A percentile compares a stretch with the other conserved stretches of the same genome.
phyloP scores from a whole-genome alignment of 2,797 vertebrate genomes.

The Coreius guichenoti region DNA sequence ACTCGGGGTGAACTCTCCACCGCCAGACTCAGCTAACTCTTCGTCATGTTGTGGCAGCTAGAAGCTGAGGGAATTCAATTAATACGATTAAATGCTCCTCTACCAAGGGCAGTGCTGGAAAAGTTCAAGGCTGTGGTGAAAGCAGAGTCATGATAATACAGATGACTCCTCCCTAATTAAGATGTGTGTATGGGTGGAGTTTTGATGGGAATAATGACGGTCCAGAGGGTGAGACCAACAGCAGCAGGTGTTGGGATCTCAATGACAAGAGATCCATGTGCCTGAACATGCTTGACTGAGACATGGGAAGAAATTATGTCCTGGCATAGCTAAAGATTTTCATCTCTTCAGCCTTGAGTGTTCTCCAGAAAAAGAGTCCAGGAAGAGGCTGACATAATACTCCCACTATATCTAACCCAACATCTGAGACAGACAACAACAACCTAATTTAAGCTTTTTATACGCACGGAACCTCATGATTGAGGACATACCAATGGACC shows the following conservation, averaged over 20 bases:
- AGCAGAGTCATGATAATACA: constrained; percentile 22
- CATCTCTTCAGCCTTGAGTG: constrained; percentile 48
- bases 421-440: constrained; percentile 59
- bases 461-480: constrained; percentile 66
- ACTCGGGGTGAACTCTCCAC: constrained; percentile 60
- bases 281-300: constrained; percentile 64
- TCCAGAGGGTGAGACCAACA: constrained; percentile 47
- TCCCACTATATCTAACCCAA: constrained; percentile 45
- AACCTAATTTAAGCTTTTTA: constrained; percentile 64
- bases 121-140: constrained; percentile 37
- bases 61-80: constrained; percentile 45
- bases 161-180: constrained; percentile 31
- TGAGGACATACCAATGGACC: constrained; percentile 61
- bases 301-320: constrained; percentile 65
- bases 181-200: constrained; percentile 63
- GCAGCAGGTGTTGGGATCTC: constrained; percentile 68
- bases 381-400: constrained; percentile 59
- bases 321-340: constrained; percentile 58
- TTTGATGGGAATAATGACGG: constrained; percentile 59
- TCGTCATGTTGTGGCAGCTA: constrained; percentile 33
- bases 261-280: constrained; percentile 66
- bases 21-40: constrained; percentile 19
- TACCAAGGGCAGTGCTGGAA: constrained; percentile 27
- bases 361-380: constrained; percentile 49
- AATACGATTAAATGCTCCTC: constrained; percentile 42